Evolutionary conservation across 2,113 vertebrate genomes (phyloP), one percentile per base, ranked within the genome.

Genomic region (Scatophagus argus): DNA sequence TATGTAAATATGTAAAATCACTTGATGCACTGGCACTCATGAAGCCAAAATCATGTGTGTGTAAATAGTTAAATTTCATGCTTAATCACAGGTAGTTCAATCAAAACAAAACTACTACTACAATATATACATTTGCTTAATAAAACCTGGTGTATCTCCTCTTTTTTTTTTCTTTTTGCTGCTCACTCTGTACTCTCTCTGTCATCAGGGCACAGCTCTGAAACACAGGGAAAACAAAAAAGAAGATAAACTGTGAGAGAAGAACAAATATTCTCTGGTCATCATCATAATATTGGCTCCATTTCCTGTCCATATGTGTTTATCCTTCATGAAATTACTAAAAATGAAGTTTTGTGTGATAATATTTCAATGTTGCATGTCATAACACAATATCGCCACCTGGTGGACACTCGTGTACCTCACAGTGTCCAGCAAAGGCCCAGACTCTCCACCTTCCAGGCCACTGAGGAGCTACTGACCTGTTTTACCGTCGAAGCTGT

Each of bases 191-290:
- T 51, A 4, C 27, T 76, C 7, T 89, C 82, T 47, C 72, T 81
- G 55, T 84, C 16, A 1, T 93, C 91, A 6, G 87, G 84, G 55
- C 93, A 93, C 81, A 93, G 75, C 82, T 91, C 93, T 93, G 91
- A 56, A 89, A 90, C 14, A 77, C 29, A 80, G 17, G 17, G 29
- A 62, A 68, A 39, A 46, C 23, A 66, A 11, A n/a, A 64, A 43
- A 66, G 32, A 38, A 54, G 12, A 54, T 34, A n/a, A 68, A 74
- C 10, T 31, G 8, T 38, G 1, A 44, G n/a, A 27, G 17, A 8
- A 38, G 1, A 59, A 31, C 6, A 23, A 32, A 46, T 49, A 21
- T 65, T 27, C 43, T 2, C 38, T 11, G 19, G 46, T 14, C n/a
- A 38, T 7, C 16, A 46, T 5, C 17, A 71, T 1, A 59, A 32